phyloP scores from a whole-genome alignment of 2,113 vertebrate genomes.

The Mesembrinibis cayennensis region DNA sequence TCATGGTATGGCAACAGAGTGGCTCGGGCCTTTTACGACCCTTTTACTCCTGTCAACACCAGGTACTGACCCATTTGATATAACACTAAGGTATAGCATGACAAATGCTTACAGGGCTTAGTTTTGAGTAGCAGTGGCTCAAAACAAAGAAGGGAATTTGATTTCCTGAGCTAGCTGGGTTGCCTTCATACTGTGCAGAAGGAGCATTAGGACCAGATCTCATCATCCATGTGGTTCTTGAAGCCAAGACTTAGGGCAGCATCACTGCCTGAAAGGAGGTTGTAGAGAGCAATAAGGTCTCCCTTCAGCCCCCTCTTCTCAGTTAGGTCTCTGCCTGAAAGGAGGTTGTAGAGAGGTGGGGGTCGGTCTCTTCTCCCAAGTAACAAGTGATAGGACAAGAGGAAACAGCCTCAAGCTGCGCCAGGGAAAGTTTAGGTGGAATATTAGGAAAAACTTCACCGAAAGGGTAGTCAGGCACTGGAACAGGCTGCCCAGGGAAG shows the following conservation, averaged over 20 bases:
- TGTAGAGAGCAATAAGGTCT: no score
- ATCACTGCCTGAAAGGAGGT: background rate
- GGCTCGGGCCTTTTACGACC: constrained; percentile 85
- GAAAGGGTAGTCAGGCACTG: no score
- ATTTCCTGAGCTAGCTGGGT: background rate
- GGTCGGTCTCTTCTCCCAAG: no score
- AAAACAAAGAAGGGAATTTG: background rate
- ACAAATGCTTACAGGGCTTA: background rate
- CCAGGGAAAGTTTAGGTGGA: no score
- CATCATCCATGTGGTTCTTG: background rate
- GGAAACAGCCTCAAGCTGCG: no score
- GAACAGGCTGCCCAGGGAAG: no score
- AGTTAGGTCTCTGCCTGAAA: no score
- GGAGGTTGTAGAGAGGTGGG: no score
- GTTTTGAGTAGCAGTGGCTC: background rate
- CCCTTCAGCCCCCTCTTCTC: no score
- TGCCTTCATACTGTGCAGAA: background rate
- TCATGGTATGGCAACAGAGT: constrained; percentile 87
- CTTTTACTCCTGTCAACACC: constrained; percentile 86
- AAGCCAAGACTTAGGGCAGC: background rate
- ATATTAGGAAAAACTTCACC: no score
- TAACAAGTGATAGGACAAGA: no score
- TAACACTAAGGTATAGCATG: background rate
- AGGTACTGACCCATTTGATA: constrained; percentile 76
- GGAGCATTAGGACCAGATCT: background rate